phyloP scores from a whole-genome alignment of 2,797 vertebrate genomes.

The Australoheros facetus region DNA sequence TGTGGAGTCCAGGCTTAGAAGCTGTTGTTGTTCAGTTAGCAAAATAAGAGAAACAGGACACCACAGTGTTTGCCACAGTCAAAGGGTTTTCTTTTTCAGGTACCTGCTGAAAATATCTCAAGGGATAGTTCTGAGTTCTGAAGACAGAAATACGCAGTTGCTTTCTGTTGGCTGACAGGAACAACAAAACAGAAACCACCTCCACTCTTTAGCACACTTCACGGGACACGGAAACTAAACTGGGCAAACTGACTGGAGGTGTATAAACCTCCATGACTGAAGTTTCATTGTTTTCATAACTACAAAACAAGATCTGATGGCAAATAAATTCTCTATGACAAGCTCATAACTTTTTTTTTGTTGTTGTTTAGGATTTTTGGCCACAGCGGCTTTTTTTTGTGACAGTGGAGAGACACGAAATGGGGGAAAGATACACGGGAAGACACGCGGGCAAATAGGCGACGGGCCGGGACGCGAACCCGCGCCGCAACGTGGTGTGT shows the following conservation, averaged over 20 bases:
- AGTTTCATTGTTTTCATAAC: conserved; percentile 8
- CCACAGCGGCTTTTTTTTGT: too few relatives aligned
- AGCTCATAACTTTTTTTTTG: background rate
- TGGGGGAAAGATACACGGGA: too few relatives aligned
- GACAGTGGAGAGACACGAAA: too few relatives aligned
- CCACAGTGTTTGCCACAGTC: conserved; percentile 50
- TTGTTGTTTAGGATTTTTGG: too few relatives aligned
- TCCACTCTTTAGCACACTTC: conserved; percentile 29
- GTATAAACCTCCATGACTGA: conserved; percentile 5
- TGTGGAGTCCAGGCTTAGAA: conserved; percentile 26
- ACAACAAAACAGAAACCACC: conserved; percentile 53
- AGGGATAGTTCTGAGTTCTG: conserved; percentile 65
- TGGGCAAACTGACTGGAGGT: background rate
- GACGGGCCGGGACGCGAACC: too few relatives aligned
- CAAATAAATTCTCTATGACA: background rate
- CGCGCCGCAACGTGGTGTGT: too few relatives aligned
- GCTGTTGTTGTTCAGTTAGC: conserved; percentile 46
- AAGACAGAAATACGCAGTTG: conserved; percentile 73
- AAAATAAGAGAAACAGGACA: conserved; percentile 67
- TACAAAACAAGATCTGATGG: background rate
- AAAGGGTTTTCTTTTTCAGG: conserved; percentile 77
- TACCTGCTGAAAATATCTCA: conserved; percentile 81
- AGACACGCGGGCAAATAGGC: too few relatives aligned
- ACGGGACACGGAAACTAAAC: conserved; percentile 16
- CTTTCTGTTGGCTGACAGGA: conserved; percentile 50